Conservation (phyloP, 2,113 vertebrate genomes). For the Tragelaphus scriptus region DNA sequence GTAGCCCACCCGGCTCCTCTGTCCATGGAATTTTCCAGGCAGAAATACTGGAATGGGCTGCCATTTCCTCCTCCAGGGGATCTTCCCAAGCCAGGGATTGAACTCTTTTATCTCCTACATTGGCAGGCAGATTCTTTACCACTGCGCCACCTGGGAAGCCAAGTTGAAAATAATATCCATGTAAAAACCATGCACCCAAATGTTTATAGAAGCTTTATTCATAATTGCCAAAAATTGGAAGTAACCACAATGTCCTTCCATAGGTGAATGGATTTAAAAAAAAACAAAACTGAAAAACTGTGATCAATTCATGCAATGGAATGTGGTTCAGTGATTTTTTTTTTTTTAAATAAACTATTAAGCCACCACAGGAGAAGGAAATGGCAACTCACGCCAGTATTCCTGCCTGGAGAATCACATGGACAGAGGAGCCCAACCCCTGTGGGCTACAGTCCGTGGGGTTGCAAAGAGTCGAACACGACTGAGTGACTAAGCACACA, state of each 20-base stretch:
- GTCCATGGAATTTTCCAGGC: not conserved
- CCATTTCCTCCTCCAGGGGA: not conserved
- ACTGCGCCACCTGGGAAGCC: not conserved
- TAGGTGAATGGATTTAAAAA: not conserved
- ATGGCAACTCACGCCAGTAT: not conserved
- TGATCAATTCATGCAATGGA: not conserved
- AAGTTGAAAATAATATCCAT: not conserved
- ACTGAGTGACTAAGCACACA: not conserved
- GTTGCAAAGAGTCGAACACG: accelerated
- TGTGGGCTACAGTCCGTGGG: accelerated
- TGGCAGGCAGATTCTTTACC: not conserved
- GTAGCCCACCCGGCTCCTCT: not conserved
- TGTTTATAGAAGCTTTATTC: not conserved
- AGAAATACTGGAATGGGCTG: not conserved
- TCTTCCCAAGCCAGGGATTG: not conserved
- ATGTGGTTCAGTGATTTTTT: not conserved
- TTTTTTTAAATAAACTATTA: not conserved
- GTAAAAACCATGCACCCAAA: not conserved
- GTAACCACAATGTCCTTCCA: not conserved
- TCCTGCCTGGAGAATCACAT: not conserved
- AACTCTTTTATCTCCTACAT: not conserved
- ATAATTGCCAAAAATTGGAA: not conserved
- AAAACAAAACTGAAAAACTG: not conserved
- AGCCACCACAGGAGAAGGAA: not conserved
- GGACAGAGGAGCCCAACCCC: not conserved